Conservation (phyloP, 2,113 vertebrate genomes). For the Ariopsis seemanni region DNA sequence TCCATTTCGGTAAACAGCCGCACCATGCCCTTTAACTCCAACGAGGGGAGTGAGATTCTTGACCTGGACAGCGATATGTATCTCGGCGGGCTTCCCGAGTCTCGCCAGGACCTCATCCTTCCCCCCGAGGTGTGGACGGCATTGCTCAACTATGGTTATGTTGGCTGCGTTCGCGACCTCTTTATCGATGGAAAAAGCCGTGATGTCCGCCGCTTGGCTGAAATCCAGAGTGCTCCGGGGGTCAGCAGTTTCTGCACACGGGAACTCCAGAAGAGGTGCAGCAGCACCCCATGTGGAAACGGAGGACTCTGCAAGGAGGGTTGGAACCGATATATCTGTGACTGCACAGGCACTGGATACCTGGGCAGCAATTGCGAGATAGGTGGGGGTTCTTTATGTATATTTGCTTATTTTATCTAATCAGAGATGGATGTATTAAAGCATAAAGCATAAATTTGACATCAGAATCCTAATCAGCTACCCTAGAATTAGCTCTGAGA, state of each 20-base stretch:
- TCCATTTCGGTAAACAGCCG: conserved; percentile 91
- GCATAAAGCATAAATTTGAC: neutral
- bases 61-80: conserved; percentile 90
- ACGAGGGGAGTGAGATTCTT: conserved; percentile 87
- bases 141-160: conserved; percentile 85
- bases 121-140: conserved; percentile 93
- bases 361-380: conserved; percentile 85
- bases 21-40: conserved; percentile 87
- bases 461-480: neutral
- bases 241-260: conserved; percentile 88
- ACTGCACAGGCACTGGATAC: conserved; percentile 86
- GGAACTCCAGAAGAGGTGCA: conserved; percentile 83
- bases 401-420: neutral
- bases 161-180: conserved; percentile 89
- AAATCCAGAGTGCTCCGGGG: conserved; percentile 78
- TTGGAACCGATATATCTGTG: conserved; percentile 92
- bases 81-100: conserved; percentile 85
- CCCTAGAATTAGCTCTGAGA: neutral
- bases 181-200: conserved; percentile 90
- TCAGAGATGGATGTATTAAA: neutral
- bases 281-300: conserved; percentile 80
- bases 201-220: conserved; percentile 82
- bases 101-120: conserved; percentile 76
- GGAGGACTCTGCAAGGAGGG: conserved; percentile 86
- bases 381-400: conserved; percentile 67